phyloP scores from a whole-genome alignment of 2,888 invertebrate species.

The Drosophila koepferae region DNA sequence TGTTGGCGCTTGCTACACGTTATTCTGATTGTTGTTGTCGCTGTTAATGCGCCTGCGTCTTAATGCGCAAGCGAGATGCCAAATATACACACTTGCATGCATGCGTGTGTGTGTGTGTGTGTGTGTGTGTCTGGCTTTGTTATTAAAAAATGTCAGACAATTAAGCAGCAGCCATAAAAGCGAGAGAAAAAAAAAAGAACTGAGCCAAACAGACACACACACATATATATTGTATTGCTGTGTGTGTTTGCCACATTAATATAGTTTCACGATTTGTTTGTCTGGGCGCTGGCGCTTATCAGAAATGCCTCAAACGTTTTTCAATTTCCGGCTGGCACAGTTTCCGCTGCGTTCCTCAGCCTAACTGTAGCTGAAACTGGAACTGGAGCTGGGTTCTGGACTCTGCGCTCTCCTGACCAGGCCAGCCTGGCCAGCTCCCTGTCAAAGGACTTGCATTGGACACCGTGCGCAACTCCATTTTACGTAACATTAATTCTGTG shows the following conservation, averaged over 20 bases:
- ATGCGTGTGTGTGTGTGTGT: conserved; percentile 14
- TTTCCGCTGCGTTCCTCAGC: conserved; percentile 33
- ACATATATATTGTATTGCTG: background rate
- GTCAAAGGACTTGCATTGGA: conserved; percentile 43
- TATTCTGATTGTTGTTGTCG: conserved; percentile 28
- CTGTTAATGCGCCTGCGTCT: conserved; percentile 55
- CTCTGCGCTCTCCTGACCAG: conserved; percentile 5
- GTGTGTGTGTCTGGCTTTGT: conserved; percentile 26
- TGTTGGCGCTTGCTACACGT: conserved; percentile 65
- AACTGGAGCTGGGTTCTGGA: background rate
- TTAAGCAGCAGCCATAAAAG: conserved; percentile 53
- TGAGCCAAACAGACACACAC: conserved; percentile 13
- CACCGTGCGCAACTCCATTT: conserved; percentile 83
- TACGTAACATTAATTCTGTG: conserved; percentile 86
- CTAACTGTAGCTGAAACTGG: conserved; percentile 8
- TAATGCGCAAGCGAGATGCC: conserved; percentile 40
- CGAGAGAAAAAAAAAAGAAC: conserved; percentile 34
- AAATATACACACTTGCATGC: conserved; percentile 8
- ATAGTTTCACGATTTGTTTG: conserved; percentile 45
- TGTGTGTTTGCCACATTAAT: conserved; percentile 19
- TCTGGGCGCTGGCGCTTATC: conserved; percentile 57
- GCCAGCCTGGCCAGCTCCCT: background rate
- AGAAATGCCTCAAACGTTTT: conserved; percentile 78
- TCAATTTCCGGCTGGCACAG: conserved; percentile 78
- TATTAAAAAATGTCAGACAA: conserved; percentile 65